Percentiles rank a stretch among this genome's conserved stretches.
Conservation (phyloP, 2,113 vertebrate genomes). For the Aphelocoma coerulescens region DNA sequence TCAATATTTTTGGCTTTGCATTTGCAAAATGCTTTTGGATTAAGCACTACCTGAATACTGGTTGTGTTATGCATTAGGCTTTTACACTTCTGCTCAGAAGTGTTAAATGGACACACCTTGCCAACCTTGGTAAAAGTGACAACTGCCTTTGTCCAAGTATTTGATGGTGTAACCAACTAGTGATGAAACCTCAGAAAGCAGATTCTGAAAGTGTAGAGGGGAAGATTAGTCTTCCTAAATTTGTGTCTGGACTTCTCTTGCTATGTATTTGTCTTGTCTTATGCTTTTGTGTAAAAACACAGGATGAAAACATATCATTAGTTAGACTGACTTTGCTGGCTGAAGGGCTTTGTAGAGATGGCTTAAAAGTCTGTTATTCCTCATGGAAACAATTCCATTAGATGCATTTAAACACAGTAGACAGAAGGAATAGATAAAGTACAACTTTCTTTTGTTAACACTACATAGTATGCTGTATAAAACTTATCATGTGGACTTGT, state of each 20-base stretch:
- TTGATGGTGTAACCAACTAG: fast-evolving
- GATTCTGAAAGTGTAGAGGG: background rate
- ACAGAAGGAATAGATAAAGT: background rate
- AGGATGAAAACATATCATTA: background rate
- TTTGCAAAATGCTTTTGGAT: background rate
- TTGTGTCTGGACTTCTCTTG: background rate
- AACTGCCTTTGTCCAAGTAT: background rate
- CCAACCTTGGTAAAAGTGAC: background rate
- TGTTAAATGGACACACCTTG: background rate
- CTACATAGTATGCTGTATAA: background rate
- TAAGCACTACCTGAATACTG: background rate
- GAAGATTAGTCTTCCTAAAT: background rate
- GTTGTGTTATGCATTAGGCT: background rate
- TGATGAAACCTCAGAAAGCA: background rate
- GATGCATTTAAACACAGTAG: background rate
- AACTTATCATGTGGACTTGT: background rate
- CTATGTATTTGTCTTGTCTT: background rate
- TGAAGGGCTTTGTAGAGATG: background rate
- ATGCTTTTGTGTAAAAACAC: background rate
- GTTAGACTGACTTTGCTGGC: background rate
- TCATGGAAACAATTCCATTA: background rate
- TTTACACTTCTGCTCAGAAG: background rate
- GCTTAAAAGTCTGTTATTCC: background rate
- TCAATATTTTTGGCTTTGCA: background rate
- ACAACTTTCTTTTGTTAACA: background rate